Conservation (phyloP, 1,140 invertebrate genomes). For the Drosophila varians region DNA sequence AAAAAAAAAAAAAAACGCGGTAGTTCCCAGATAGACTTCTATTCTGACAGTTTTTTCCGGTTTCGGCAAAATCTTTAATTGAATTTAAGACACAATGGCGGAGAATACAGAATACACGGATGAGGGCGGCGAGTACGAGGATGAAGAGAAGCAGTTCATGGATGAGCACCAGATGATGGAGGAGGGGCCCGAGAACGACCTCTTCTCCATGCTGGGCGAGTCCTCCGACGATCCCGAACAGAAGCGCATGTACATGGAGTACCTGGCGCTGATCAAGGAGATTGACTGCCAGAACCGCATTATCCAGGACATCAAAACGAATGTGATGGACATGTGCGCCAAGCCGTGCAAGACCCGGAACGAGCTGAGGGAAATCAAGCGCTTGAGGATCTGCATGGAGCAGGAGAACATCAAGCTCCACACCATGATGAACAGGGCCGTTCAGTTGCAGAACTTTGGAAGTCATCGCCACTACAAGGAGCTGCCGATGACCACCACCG, state of each 20-base stretch:
- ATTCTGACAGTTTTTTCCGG: neutral
- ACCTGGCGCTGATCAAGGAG: conserved; percentile 73
- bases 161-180: conserved; percentile 49
- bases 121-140: conserved; percentile 61
- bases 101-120: conserved; percentile 55
- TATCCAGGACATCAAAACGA: conserved; percentile 66
- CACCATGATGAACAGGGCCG: conserved; percentile 66
- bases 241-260: conserved; percentile 74
- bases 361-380: conserved; percentile 68
- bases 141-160: conserved; percentile 32
- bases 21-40: neutral
- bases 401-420: conserved; percentile 77
- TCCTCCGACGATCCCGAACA: conserved; percentile 77
- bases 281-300: conserved; percentile 78
- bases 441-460: conserved; percentile 73
- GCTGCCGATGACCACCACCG: conserved; percentile 65
- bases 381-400: conserved; percentile 73
- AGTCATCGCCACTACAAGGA: conserved; percentile 68
- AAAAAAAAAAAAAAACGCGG: neutral
- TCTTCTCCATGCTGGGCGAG: conserved; percentile 67
- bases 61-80: neutral
- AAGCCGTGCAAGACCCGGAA: conserved; percentile 67
- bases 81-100: conserved; percentile 35
- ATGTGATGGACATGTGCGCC: conserved; percentile 69
- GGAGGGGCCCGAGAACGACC: conserved; percentile 58